These are phyloP conservation scores for Polyergus mexicanus DNA, from an alignment of 1,140 invertebrate species.

Conservation along the genomic window DNA sequence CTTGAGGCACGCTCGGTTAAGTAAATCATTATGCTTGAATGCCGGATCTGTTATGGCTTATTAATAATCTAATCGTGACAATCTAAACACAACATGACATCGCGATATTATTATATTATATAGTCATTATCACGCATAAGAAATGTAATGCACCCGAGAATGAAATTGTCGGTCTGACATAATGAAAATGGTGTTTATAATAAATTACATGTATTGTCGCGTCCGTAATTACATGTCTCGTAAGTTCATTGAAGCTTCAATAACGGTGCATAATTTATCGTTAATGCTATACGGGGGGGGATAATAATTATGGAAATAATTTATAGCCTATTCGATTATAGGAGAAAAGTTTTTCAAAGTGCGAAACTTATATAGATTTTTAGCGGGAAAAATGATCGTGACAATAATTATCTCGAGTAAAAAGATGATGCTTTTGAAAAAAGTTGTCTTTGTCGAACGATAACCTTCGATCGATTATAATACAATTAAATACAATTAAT, in stretches of 20 bases:
- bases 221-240: conserved; percentile 29
- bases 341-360: conserved; percentile 16
- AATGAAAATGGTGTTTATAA: conserved; percentile 9
- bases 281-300: neutral
- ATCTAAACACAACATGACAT: neutral
- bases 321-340: neutral
- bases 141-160: neutral
- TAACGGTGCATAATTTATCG: conserved; percentile 9
- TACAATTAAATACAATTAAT: conserved; percentile 4
- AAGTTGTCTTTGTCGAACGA: neutral
- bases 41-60: conserved; percentile 33
- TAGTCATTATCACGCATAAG: neutral
- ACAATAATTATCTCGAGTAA: conserved; percentile 25
- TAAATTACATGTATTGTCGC: conserved; percentile 1
- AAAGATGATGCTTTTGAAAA: neutral
- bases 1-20: neutral
- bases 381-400: conserved; percentile 15
- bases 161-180: neutral
- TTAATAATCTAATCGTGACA: conserved; percentile 26
- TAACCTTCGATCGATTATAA: neutral
- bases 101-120: conserved; percentile 11
- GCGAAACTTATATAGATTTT: conserved; percentile 32
- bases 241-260: neutral
- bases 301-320: conserved; percentile 40
- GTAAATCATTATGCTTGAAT: conserved; percentile 41